Conservation (phyloP, 2,888 invertebrate genomes). For the Autographa gamma region DNA sequence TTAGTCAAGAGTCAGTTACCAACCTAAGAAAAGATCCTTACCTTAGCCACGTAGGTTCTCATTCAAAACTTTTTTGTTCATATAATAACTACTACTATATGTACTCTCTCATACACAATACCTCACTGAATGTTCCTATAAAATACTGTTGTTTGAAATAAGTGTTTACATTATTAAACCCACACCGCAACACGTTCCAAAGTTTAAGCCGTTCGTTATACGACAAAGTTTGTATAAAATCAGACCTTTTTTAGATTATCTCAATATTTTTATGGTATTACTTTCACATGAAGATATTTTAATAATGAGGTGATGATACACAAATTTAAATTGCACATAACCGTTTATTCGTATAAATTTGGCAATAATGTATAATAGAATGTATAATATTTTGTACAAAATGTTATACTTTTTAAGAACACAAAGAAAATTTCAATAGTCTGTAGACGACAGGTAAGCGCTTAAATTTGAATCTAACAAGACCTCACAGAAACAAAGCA, state of each 20-base stretch:
- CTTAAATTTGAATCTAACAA: not conserved
- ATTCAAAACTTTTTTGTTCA: not conserved
- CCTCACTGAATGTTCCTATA: not conserved
- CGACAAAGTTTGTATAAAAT: not conserved
- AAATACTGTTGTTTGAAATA: not conserved
- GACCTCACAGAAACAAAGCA: not conserved
- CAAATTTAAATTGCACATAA: too few species aligned
- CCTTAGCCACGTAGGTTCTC: not conserved
- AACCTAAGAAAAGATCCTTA: not conserved
- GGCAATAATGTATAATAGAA: too few species aligned
- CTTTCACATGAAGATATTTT: too few species aligned
- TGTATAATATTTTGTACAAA: not conserved
- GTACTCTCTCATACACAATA: not conserved
- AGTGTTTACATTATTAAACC: conserved; percentile 4
- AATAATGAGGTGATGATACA: too few species aligned
- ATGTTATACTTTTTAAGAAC: not conserved
- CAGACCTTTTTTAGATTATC: not conserved
- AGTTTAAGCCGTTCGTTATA: conserved; percentile 1
- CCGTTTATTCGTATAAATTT: too few species aligned
- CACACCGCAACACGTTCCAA: not conserved
- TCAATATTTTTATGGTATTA: too few species aligned
- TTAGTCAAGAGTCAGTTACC: not conserved
- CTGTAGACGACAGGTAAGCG: not conserved
- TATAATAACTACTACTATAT: too few species aligned
- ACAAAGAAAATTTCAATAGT: not conserved